Conservation (phyloP, 2,797 vertebrate species). For the Philypnodon macrostomus region DNA sequence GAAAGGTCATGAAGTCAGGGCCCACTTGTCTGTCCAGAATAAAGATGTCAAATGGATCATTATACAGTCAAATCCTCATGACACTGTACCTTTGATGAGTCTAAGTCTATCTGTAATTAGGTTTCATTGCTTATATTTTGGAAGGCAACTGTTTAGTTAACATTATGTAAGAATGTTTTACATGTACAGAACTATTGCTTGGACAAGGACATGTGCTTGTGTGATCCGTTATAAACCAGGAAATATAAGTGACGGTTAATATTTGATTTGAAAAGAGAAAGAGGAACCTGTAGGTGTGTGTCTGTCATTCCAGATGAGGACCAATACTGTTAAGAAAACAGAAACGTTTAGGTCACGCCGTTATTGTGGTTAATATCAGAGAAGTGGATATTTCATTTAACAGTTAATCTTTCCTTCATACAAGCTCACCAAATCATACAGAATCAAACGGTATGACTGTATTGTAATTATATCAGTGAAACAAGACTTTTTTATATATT, state of each 20-base stretch:
- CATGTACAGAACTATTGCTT: conserved; percentile 1
- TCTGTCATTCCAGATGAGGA: conserved; percentile 25
- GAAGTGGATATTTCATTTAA: not conserved
- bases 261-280: conserved; percentile 63
- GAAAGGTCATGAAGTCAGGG: conserved; percentile 6
- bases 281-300: conserved; percentile 52
- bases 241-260: conserved; percentile 55
- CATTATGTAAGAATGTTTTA: too few relatives aligned
- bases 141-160: not conserved
- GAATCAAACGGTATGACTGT: not conserved
- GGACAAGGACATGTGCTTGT: not conserved
- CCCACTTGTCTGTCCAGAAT: conserved; percentile 3
- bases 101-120: not conserved
- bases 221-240: conserved; percentile 50
- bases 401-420: not conserved
- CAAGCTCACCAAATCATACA: not conserved
- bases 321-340: conserved; percentile 18
- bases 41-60: conserved; percentile 5
- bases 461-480: too few relatives aligned
- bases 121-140: not conserved
- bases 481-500: too few relatives aligned
- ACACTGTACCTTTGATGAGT: too few relatives aligned
- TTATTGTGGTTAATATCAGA: not conserved
- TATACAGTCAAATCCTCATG: not conserved
- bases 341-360: conserved; percentile 18